A percentile compares a stretch with the other conserved stretches of the same genome.
phyloP scores from a whole-genome alignment of 1,140 invertebrate genomes.

The Brachionus asplanchnoidis region DNA sequence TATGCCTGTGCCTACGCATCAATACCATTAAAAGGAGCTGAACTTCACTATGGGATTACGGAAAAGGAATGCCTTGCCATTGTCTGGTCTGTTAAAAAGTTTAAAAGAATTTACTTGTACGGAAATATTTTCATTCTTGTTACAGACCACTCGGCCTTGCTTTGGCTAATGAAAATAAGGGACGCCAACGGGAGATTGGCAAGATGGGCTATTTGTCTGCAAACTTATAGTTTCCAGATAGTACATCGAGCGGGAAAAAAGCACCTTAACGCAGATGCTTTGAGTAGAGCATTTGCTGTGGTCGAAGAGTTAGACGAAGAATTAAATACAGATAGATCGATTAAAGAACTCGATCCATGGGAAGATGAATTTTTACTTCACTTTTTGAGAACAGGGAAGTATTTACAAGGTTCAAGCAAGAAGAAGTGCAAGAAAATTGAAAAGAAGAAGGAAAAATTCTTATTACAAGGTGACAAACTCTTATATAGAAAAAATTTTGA shows the following conservation, averaged over 20 bases:
- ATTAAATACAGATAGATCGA: neutral
- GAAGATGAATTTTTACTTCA: neutral
- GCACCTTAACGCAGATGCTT: conserved; percentile 50
- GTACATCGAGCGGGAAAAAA: conserved; percentile 52
- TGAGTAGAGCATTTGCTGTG: conserved; percentile 46
- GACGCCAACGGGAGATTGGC: conserved; percentile 44
- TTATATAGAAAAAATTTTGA: conserved; percentile 6
- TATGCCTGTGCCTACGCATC: conserved; percentile 41
- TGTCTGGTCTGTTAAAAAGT: conserved; percentile 45
- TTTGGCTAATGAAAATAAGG: conserved; percentile 3
- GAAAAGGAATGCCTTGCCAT: conserved; percentile 46
- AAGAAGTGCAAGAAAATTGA: conserved; percentile 5
- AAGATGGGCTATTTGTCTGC: conserved; percentile 58
- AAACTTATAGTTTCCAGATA: conserved; percentile 57
- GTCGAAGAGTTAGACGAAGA: neutral
- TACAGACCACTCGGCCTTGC: neutral
- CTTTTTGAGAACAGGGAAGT: neutral
- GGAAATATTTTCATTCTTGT: conserved; percentile 27
- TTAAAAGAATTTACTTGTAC: conserved; percentile 46
- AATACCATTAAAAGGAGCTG: neutral
- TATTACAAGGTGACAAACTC: neutral
- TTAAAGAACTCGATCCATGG: conserved; percentile 12
- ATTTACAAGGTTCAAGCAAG: neutral
- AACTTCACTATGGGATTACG: conserved; percentile 46
- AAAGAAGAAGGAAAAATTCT: neutral